These are phyloP conservation scores for Pseudopleuronectes americanus DNA, from an alignment of 2,797 vertebrate genomes.

Conservation along the genomic window DNA sequence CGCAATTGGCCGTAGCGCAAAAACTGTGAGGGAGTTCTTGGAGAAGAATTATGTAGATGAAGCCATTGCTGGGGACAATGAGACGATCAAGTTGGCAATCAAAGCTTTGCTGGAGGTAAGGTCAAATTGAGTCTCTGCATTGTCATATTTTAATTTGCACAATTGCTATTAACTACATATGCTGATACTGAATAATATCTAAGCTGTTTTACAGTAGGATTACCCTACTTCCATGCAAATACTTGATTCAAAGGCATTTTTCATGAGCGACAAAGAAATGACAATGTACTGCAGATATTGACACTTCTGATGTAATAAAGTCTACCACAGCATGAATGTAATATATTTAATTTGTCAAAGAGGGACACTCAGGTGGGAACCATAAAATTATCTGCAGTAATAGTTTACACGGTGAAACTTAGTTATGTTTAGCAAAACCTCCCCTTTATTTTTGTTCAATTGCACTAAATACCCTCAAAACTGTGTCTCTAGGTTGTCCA, in stretches of 20 bases:
- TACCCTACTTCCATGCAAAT: not conserved
- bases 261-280: not conserved
- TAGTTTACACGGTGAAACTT: not conserved
- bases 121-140: not conserved
- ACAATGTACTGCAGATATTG: not conserved
- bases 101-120: conserved; percentile 89
- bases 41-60: conserved; percentile 90
- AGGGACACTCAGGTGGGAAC: conserved; percentile 6
- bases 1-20: conserved; percentile 86
- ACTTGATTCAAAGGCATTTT: not conserved
- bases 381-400: not conserved
- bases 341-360: not conserved
- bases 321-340: not conserved
- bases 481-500: conserved; percentile 79
- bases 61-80: conserved; percentile 84
- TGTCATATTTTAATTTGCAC: conserved; percentile 1
- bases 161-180: not conserved
- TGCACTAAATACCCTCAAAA: not conserved
- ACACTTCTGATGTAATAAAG: not conserved
- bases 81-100: conserved; percentile 86
- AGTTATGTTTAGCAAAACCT: not conserved
- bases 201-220: not conserved
- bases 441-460: not conserved
- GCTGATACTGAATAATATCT: not conserved
- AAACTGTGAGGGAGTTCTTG: conserved; percentile 88